These are phyloP conservation scores for Sarcophaga carnaria DNA, from an alignment of 2,888 invertebrate species.

Conservation along the genomic window DNA sequence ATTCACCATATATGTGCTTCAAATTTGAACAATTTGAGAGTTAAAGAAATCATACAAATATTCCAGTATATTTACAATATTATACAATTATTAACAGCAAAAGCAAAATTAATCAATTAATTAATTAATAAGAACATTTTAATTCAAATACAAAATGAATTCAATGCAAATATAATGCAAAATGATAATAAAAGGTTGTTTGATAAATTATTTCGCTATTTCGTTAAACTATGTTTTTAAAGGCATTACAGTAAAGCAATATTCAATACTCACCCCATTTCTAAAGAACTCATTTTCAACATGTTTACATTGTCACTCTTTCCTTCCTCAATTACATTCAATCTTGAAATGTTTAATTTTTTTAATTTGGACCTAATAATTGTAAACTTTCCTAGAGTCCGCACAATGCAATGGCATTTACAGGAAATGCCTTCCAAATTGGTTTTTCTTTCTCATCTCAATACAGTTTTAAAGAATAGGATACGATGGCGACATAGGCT, in stretches of 20 bases:
- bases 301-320: too few relatives aligned
- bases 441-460: too few relatives aligned
- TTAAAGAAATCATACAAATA: conserved; percentile 27
- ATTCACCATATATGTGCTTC: conserved; percentile 60
- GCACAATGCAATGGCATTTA: too few relatives aligned
- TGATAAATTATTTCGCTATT: neutral
- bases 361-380: too few relatives aligned
- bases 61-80: neutral
- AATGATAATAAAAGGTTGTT: neutral
- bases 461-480: too few relatives aligned
- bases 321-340: neutral
- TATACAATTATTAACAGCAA: conserved; percentile 1
- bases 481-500: too few relatives aligned
- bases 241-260: neutral
- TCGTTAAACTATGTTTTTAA: neutral
- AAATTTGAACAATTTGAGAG: conserved; percentile 40
- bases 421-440: too few relatives aligned
- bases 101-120: neutral
- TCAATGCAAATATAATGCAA: neutral
- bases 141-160: neutral
- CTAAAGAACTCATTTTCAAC: neutral
- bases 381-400: too few relatives aligned
- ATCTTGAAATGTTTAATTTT: too few relatives aligned
- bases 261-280: neutral
- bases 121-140: too few relatives aligned